phyloP scores from a whole-genome alignment of 2,113 vertebrate genomes.

The Erinaceus europaeus region DNA sequence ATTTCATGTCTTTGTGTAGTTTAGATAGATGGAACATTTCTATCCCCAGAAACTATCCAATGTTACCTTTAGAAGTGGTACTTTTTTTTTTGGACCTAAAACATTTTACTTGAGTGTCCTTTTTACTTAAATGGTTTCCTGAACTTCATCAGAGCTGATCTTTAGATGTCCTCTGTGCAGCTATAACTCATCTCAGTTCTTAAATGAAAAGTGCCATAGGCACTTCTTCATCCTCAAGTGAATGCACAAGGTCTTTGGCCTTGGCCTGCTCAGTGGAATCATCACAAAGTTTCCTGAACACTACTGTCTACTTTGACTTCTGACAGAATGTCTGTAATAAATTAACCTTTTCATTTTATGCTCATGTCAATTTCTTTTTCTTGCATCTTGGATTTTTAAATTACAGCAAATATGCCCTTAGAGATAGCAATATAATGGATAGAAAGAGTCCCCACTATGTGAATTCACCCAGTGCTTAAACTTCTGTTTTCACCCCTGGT shows the following conservation, averaged over 20 bases:
- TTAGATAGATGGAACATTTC: slow-evolving; percentile 10
- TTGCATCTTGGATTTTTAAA: slow-evolving; percentile 56
- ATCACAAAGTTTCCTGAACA: slow-evolving; percentile 12
- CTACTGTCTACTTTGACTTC: slow-evolving; percentile 34
- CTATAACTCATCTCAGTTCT: slow-evolving; percentile 53
- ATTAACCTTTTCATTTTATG: slow-evolving; percentile 61
- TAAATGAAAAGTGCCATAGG: slow-evolving; percentile 39
- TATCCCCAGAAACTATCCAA: slow-evolving; percentile 33
- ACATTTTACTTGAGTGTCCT: slow-evolving; percentile 44
- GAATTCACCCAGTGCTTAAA: background rate
- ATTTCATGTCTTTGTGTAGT: background rate
- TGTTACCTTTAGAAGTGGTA: slow-evolving; percentile 37
- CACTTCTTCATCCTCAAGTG: slow-evolving; percentile 28
- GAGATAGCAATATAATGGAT: slow-evolving; percentile 29
- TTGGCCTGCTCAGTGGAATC: background rate
- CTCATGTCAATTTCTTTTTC: slow-evolving; percentile 56
- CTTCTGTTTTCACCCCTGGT: background rate
- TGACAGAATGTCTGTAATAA: slow-evolving; percentile 29
- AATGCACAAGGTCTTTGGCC: slow-evolving; percentile 14
- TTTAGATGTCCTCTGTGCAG: slow-evolving; percentile 42
- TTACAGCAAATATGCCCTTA: slow-evolving; percentile 47
- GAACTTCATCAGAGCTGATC: slow-evolving; percentile 51
- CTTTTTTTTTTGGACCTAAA: slow-evolving; percentile 42
- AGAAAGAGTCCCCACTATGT: background rate
- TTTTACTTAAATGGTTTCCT: slow-evolving; percentile 61